Conservation (phyloP, 2,888 invertebrate species). For the Eudiplozoon nipponicum region DNA sequence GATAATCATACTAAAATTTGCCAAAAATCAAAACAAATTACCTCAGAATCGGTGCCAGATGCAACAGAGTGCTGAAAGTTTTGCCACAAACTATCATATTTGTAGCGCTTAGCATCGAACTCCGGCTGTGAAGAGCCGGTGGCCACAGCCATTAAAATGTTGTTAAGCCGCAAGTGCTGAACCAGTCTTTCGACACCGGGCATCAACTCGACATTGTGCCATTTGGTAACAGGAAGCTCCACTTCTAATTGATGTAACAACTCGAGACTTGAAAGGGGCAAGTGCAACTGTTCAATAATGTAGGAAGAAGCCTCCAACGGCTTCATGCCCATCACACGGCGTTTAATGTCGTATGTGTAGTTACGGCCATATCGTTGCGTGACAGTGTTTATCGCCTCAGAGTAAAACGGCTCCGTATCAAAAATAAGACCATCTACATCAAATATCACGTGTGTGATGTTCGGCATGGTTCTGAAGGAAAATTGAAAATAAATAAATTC, state of each 20-base stretch:
- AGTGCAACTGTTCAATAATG: background rate
- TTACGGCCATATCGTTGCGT: background rate
- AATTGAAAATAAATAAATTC: too few species aligned
- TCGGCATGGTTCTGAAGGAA: too few species aligned
- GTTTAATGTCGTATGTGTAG: background rate
- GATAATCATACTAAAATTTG: too few species aligned
- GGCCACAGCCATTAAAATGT: conserved; percentile 51
- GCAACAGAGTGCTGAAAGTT: conserved; percentile 3
- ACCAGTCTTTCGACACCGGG: conserved; percentile 43
- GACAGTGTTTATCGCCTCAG: background rate
- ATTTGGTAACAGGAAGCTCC: background rate
- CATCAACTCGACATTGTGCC: conserved; percentile 1
- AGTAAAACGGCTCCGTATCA: background rate
- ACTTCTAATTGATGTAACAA: background rate
- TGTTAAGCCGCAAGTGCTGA: conserved; percentile 39
- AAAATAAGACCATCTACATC: conserved; percentile 1
- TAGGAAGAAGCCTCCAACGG: background rate
- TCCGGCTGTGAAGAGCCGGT: conserved; percentile 41
- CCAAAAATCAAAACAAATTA: too few species aligned
- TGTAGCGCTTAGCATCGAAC: conserved; percentile 32
- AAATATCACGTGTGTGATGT: conserved; percentile 2
- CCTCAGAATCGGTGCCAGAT: conserved; percentile 4
- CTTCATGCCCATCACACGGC: conserved; percentile 2
- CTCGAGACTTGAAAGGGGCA: background rate
- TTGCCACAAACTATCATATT: conserved; percentile 11